phyloP scores from a whole-genome alignment of 2,888 invertebrate genomes.

The Diadegma fenestrale region DNA sequence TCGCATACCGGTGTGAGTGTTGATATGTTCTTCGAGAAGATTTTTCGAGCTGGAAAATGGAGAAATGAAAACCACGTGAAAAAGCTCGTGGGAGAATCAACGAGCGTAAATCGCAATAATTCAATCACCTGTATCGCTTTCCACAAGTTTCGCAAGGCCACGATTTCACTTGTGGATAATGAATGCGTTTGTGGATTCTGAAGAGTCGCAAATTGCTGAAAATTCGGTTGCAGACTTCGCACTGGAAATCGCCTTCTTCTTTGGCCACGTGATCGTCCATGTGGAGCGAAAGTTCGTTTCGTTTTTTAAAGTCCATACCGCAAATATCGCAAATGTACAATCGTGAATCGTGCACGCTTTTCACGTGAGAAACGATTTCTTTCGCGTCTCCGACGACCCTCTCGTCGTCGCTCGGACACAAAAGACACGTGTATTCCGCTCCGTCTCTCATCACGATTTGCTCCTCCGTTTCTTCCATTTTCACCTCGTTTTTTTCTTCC shows the following conservation, averaged over 20 bases:
- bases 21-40: slow-evolving; percentile 90
- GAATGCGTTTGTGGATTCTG: slow-evolving; percentile 88
- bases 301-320: slow-evolving; percentile 88
- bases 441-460: slow-evolving; percentile 81
- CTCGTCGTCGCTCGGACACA: slow-evolving; percentile 85
- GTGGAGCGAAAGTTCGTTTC: slow-evolving; percentile 88
- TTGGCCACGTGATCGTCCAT: slow-evolving; percentile 88
- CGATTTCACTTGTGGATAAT: slow-evolving; percentile 87
- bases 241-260: slow-evolving; percentile 88
- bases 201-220: slow-evolving; percentile 88
- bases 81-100: background rate
- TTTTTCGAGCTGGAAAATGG: slow-evolving; percentile 87
- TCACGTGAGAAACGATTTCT: slow-evolving; percentile 88
- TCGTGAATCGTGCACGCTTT: slow-evolving; percentile 87
- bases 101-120: too few species aligned
- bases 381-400: slow-evolving; percentile 86
- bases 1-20: slow-evolving; percentile 89
- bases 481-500: slow-evolving; percentile 30
- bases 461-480: slow-evolving; percentile 50
- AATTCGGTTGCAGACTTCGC: slow-evolving; percentile 88
- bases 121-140: slow-evolving; percentile 87
- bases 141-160: slow-evolving; percentile 89
- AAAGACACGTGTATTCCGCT: slow-evolving; percentile 86
- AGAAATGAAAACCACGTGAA: background rate
- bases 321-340: slow-evolving; percentile 91